These are phyloP conservation scores for Anthoptus insignis DNA, from an alignment of 2,888 invertebrate species.

Conservation along the genomic window DNA sequence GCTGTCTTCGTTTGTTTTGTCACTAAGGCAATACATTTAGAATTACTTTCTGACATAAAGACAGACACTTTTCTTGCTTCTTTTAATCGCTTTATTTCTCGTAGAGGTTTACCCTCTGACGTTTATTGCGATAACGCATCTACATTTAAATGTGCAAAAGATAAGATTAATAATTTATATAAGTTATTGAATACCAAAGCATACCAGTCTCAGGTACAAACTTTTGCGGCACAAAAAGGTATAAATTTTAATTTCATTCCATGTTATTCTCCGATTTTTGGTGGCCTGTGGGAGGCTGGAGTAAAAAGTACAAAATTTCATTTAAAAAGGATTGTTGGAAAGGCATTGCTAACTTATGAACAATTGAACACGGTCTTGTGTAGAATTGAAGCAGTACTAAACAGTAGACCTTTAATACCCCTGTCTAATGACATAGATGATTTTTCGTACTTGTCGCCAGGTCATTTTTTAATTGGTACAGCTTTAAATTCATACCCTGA, in stretches of 20 bases:
- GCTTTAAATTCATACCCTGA: slow-evolving; percentile 3
- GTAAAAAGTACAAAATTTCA: slow-evolving; percentile 26
- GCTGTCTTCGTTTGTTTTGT: not conserved
- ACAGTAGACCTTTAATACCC: slow-evolving; percentile 36
- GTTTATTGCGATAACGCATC: slow-evolving; percentile 11
- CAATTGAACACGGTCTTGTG: slow-evolving; percentile 32
- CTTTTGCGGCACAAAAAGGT: not conserved
- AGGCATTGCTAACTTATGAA: slow-evolving; percentile 38
- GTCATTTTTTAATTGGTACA: slow-evolving; percentile 40
- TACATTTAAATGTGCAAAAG: not conserved
- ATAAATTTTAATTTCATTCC: slow-evolving; percentile 15
- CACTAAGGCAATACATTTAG: not conserved
- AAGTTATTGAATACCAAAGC: not conserved
- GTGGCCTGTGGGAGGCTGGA: slow-evolving; percentile 13
- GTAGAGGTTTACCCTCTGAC: not conserved
- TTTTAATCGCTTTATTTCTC: slow-evolving; percentile 1
- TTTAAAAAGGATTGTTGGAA: slow-evolving; percentile 27
- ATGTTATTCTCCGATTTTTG: slow-evolving; percentile 9
- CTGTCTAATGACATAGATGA: slow-evolving; percentile 29
- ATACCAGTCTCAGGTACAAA: not conserved
- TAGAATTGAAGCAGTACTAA: slow-evolving; percentile 39
- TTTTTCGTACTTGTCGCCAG: slow-evolving; percentile 34
- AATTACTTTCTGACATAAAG: not conserved
- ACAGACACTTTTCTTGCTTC: not conserved
- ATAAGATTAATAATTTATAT: not conserved